Conservation (phyloP, 2,888 invertebrate species). For the Cephonodes hylas region DNA sequence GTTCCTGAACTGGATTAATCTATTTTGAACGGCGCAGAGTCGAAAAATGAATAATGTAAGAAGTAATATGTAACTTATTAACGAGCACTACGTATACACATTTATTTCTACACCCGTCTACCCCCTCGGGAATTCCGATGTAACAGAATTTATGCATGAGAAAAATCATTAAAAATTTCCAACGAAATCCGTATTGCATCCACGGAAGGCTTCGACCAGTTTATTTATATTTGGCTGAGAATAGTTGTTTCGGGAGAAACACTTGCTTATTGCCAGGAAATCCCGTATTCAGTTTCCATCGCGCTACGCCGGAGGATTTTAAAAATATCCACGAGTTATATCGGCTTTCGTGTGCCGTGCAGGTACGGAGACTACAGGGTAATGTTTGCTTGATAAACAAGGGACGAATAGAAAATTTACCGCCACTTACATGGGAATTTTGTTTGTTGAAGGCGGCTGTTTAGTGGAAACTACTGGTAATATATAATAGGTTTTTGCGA, state of each 20-base stretch:
- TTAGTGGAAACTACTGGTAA: no score
- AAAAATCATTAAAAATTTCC: neutral
- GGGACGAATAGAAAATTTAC: neutral
- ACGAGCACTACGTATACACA: no score
- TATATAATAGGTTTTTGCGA: no score
- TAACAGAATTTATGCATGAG: no score
- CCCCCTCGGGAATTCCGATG: no score
- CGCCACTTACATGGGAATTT: no score
- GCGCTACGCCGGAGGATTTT: conserved; percentile 29
- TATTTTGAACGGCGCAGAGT: no score
- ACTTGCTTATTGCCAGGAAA: conserved; percentile 37
- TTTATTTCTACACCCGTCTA: no score
- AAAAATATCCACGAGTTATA: conserved; percentile 31
- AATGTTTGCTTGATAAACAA: neutral
- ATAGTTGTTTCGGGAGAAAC: conserved; percentile 28
- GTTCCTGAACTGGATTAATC: no score
- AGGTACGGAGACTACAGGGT: neutral
- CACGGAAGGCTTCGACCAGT: conserved; percentile 8
- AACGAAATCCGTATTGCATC: neutral
- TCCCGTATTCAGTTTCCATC: conserved; percentile 38
- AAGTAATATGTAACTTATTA: no score
- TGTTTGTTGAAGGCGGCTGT: no score
- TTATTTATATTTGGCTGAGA: conserved; percentile 30
- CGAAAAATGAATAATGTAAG: no score
- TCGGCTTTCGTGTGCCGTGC: conserved; percentile 9